Evolutionary conservation across 2,888 invertebrate genomes (phyloP), one percentile per base, ranked within the genome.

Genomic region (Willowsia nigromaculata): DNA sequence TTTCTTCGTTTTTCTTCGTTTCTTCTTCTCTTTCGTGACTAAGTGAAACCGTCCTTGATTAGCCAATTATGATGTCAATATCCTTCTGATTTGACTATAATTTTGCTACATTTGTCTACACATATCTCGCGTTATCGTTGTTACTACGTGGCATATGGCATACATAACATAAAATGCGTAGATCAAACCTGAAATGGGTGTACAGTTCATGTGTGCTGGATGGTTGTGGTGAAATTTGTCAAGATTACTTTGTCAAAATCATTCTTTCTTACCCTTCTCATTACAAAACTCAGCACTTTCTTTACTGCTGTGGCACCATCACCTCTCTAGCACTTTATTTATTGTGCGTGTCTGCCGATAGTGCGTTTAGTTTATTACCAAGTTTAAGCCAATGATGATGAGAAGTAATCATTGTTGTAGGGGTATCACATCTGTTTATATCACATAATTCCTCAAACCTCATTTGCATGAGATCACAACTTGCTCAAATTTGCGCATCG

Each of bases 51-150:
- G 81, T 71, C 82, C 82, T 88, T 88, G 88, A 88, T 88, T 82
- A 82, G 88, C 88, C 88, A 82, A 88, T 88, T 88, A 88, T 88
- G 88, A 88, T 82, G 88, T 88, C 88, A 88, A 83, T 88, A 88
- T 83, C 82, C 88, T 88, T 40, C 88, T 88, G 88, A 88, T 88
- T 82, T 88, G 53, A 76, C 59, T 76, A 50, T 88, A 88, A 74
- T 88, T 88, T 88, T 62, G 53, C 53, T 78, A 65, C 25, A 86
- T 80, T 80, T 86, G 86, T 80, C 80, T 80, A 76, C 86, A 65
- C 71, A 71, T 22, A 71, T 40, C 71, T 30, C 15, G 11, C 71
- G 25, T 43, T 68, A 40, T 37, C 68, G 22, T 68, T 62, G 6
- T 65, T 65, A n/a, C 4, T 33, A 59, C 27, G 2, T 68, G 65